Percentiles rank a stretch among this genome's conserved stretches.
Evolutionary conservation across 2,113 vertebrate species (phyloP).

Genomic region (Siniperca chuatsi): DNA sequence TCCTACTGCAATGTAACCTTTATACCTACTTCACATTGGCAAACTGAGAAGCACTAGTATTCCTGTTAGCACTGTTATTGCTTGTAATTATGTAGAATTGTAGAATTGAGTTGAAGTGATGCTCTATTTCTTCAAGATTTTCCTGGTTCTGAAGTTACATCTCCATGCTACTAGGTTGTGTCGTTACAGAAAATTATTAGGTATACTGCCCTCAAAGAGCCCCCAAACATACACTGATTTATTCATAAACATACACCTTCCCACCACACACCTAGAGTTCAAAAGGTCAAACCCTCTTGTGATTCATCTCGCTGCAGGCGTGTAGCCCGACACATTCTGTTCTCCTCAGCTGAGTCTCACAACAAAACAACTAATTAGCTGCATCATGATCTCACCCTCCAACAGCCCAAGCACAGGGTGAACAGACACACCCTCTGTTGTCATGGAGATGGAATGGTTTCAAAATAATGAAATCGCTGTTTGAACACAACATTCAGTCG

Average conservation of each 20-base stretch:
- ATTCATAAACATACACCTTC: not conserved
- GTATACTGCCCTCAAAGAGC: not conserved
- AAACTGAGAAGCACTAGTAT: not conserved
- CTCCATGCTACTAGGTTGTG: not conserved
- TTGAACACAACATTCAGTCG: not conserved
- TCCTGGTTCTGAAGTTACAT: conserved; percentile 2
- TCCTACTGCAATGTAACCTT: conserved; percentile 10
- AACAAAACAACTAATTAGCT: conserved; percentile 33
- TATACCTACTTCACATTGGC: not conserved
- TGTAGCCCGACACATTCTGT: conserved; percentile 26
- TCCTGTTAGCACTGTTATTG: not conserved
- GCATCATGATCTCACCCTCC: conserved; percentile 41
- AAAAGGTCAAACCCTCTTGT: conserved; percentile 7
- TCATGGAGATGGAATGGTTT: conserved; percentile 40
- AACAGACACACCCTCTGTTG: conserved; percentile 44
- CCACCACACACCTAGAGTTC: conserved; percentile 6
- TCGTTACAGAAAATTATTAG: not conserved
- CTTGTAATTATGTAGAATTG: not conserved
- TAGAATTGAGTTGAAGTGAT: not conserved
- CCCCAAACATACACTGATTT: not conserved
- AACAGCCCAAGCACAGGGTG: not conserved
- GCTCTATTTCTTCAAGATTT: not conserved
- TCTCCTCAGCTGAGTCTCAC: conserved; percentile 17
- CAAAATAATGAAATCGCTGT: conserved; percentile 32
- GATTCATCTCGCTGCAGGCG: not conserved